Percentiles rank a stretch among this genome's conserved stretches.
These are phyloP conservation scores for Stenotaenia linearis DNA, from an alignment of 2,888 invertebrate genomes.

Conservation along the genomic window DNA sequence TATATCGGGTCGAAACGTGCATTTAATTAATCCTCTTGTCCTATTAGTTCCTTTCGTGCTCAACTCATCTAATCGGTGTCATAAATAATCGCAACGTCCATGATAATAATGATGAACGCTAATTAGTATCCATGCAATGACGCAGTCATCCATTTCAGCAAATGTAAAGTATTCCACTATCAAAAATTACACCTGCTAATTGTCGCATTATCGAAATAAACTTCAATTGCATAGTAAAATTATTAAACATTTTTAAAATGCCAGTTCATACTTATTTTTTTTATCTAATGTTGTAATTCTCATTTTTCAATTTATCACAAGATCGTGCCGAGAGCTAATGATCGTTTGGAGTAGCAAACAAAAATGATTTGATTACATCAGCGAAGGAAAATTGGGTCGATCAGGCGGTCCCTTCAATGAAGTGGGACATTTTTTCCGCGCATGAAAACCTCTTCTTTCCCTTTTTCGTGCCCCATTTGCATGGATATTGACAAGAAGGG, in stretches of 20 bases:
- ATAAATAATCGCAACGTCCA: background rate
- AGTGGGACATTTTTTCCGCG: conserved; percentile 4
- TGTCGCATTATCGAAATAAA: background rate
- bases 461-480: background rate
- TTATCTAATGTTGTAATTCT: background rate
- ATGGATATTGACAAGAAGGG: background rate
- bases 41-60: conserved; percentile 4
- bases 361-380: conserved; percentile 4
- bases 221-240: no score
- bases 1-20: conserved; percentile 4
- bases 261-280: background rate
- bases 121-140: conserved; percentile 4
- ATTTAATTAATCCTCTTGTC: conserved; percentile 9
- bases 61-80: conserved; percentile 9
- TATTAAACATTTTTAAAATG: no score
- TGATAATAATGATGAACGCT: conserved; percentile 9
- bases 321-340: background rate
- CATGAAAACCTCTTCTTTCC: background rate
- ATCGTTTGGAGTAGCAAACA: background rate
- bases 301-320: background rate
- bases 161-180: background rate
- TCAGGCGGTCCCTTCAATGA: conserved; percentile 5
- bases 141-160: background rate
- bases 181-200: background rate
- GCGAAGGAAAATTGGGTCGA: conserved; percentile 1